A percentile compares a stretch with the other conserved stretches of the same genome.
Conservation (phyloP, 2,888 invertebrate species). For the Anthophora plumipes region DNA sequence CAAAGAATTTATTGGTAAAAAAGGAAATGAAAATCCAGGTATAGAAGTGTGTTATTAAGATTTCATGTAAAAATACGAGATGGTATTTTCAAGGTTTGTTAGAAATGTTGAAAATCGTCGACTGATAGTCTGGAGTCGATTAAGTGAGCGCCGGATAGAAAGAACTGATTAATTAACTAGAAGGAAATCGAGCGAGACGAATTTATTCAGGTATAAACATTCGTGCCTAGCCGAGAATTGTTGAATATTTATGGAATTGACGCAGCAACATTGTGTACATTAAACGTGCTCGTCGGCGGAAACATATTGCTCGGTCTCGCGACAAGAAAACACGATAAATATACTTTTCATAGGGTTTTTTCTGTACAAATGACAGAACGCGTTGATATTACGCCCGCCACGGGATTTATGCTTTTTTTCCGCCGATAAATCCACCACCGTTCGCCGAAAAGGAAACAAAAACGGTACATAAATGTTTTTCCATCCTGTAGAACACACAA, state of each 20-base stretch:
- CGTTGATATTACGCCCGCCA: constrained; percentile 4
- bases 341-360: constrained; percentile 20
- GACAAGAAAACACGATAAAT: constrained; percentile 18
- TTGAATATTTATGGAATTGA: constrained; percentile 27
- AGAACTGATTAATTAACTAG: background rate
- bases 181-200: background rate
- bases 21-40: too few relatives aligned
- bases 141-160: background rate
- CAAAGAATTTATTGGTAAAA: too few relatives aligned
- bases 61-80: too few relatives aligned
- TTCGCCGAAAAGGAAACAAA: background rate
- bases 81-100: too few relatives aligned
- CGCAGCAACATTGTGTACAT: constrained; percentile 4
- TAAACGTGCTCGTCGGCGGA: background rate
- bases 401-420: constrained; percentile 8
- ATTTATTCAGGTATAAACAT: constrained; percentile 6
- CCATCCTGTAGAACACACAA: background rate
- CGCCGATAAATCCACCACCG: background rate
- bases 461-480: background rate
- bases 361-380: constrained; percentile 13
- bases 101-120: too few relatives aligned
- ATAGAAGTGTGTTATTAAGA: too few relatives aligned
- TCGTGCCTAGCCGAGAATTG: background rate
- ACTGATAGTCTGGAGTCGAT: background rate
- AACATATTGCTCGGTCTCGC: constrained; percentile 2